Conservation (phyloP, 2,888 invertebrate genomes). For the Ellobium chinense region DNA sequence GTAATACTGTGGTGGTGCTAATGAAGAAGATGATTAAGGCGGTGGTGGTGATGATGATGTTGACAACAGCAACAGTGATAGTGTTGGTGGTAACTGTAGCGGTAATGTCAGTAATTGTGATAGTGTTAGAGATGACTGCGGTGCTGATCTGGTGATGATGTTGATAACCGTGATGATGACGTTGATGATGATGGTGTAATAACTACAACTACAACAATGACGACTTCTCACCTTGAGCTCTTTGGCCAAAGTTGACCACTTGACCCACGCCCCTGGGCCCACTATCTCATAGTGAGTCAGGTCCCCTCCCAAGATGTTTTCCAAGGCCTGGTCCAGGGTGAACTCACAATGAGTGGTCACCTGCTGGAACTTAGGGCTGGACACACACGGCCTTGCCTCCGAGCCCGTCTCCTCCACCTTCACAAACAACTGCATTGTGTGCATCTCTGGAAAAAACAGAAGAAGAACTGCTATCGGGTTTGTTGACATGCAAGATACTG, state of each 20-base stretch:
- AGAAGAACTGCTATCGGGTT: too few species aligned
- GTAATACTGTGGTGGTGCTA: too few species aligned
- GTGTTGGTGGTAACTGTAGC: too few species aligned
- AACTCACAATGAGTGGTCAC: constrained; percentile 20
- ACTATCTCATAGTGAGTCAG: constrained; percentile 31
- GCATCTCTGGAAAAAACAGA: background rate
- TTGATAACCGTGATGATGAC: too few species aligned
- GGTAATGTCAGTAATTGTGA: too few species aligned
- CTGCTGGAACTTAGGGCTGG: constrained; percentile 8
- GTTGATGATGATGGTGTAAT: background rate
- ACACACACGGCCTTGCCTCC: background rate
- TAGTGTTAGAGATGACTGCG: too few species aligned
- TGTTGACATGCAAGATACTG: background rate
- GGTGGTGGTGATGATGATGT: too few species aligned
- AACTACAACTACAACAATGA: background rate
- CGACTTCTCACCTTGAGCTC: constrained; percentile 34
- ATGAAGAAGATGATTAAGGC: too few species aligned
- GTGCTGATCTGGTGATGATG: too few species aligned
- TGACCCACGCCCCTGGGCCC: constrained; percentile 34
- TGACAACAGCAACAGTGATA: too few species aligned
- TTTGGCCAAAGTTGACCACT: constrained; percentile 28
- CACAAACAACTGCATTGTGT: constrained; percentile 25
- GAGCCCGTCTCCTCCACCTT: constrained; percentile 9
- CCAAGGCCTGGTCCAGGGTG: constrained; percentile 18
- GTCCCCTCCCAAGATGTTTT: constrained; percentile 28